These are phyloP conservation scores for Drosophila trapezifrons DNA, from an alignment of 1,140 invertebrate species.

Conservation along the genomic window DNA sequence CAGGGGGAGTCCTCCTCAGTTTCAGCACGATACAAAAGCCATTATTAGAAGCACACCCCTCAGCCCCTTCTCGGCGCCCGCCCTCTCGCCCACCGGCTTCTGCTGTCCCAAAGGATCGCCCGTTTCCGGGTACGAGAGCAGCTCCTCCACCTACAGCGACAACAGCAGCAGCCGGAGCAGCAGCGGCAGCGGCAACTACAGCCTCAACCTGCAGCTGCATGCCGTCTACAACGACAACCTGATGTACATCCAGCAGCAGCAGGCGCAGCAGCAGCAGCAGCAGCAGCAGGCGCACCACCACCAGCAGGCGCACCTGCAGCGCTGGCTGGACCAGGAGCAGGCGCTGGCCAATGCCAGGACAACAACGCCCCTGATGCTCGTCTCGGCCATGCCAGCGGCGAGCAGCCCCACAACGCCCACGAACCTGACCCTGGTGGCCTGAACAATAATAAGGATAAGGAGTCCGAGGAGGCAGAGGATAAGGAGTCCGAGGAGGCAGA, in stretches of 20 bases:
- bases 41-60: conserved; percentile 42
- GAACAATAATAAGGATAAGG: conserved; percentile 8
- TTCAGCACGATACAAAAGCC: conserved; percentile 45
- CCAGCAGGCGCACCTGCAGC: conserved; percentile 59
- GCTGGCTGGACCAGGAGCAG: conserved; percentile 68
- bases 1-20: conserved; percentile 64
- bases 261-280: conserved; percentile 64
- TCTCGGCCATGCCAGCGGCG: conserved; percentile 8
- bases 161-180: conserved; percentile 38
- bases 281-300: conserved; percentile 52
- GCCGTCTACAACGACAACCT: conserved; percentile 85
- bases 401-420: conserved; percentile 25
- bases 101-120: conserved; percentile 81
- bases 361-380: conserved; percentile 15
- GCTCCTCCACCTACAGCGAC: conserved; percentile 82
- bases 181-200: conserved; percentile 71
- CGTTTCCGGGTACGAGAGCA: conserved; percentile 82
- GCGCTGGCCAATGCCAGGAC: conserved; percentile 42
- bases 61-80: conserved; percentile 64
- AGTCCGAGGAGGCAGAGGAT: too few relatives aligned
- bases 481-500: too few relatives aligned
- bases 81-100: conserved; percentile 70
- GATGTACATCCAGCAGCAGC: conserved; percentile 56
- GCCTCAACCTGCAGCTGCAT: conserved; percentile 85
- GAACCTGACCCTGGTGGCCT: conserved; percentile 61